These are phyloP conservation scores for Aspidiotus destructor DNA, from an alignment of 2,888 invertebrate genomes.

Conservation along the genomic window DNA sequence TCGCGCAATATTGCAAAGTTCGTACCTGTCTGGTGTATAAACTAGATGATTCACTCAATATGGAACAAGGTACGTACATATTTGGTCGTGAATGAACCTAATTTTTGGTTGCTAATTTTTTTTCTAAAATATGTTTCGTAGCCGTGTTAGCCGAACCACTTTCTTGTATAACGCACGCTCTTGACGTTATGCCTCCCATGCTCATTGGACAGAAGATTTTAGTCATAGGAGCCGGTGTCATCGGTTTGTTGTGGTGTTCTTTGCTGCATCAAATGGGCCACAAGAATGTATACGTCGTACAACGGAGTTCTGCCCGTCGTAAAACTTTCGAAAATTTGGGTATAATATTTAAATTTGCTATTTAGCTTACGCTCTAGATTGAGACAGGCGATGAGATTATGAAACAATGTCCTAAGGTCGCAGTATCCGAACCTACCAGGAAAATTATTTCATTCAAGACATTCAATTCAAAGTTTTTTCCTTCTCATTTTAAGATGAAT, in stretches of 20 bases:
- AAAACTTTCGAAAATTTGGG: conserved; percentile 44
- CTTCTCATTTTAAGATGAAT: not conserved
- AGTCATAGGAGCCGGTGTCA: conserved; percentile 61
- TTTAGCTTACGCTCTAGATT: too few species aligned
- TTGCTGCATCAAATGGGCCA: conserved; percentile 59
- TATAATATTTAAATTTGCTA: conserved; percentile 40
- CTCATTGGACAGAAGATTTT: conserved; percentile 53
- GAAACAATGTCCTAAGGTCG: too few species aligned
- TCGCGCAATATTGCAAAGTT: conserved; percentile 54
- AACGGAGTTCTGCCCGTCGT: conserved; percentile 48
- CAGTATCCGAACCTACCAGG: not conserved
- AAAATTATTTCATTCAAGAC: not conserved
- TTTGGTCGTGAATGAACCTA: not conserved
- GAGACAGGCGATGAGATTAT: too few species aligned
- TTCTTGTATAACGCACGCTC: conserved; percentile 61
- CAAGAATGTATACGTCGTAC: conserved; percentile 57
- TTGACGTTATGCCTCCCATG: conserved; percentile 54
- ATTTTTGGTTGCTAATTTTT: not conserved
- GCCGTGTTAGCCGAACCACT: conserved; percentile 59
- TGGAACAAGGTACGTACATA: conserved; percentile 48
- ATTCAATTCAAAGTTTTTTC: not conserved
- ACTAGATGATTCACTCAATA: conserved; percentile 48
- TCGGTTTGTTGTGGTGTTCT: conserved; percentile 57
- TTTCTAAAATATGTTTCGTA: conserved; percentile 38
- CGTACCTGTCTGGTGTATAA: conserved; percentile 53